These are phyloP conservation scores for Coreoperca whiteheadi DNA, from an alignment of 2,113 vertebrate species.

Conservation along the genomic window DNA sequence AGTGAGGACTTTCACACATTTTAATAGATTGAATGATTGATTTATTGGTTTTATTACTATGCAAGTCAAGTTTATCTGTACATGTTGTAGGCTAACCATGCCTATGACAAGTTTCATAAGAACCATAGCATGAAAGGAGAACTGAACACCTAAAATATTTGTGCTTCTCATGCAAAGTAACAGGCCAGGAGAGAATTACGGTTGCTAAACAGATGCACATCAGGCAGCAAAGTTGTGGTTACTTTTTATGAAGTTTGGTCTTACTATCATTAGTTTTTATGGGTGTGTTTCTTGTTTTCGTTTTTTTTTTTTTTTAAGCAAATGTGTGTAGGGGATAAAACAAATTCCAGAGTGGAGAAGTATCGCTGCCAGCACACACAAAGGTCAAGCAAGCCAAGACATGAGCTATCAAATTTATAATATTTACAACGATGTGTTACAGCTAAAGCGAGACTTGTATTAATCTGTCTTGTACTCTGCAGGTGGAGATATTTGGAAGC, in stretches of 20 bases:
- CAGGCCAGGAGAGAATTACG: too few relatives aligned
- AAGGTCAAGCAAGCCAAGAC: neutral
- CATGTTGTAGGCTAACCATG: neutral
- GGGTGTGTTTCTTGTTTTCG: too few relatives aligned
- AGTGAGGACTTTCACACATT: neutral
- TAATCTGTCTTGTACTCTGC: slow-evolving; percentile 56
- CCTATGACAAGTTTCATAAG: neutral
- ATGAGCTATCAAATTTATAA: neutral
- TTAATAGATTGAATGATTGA: neutral
- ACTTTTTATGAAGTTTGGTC: neutral
- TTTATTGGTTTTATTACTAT: neutral
- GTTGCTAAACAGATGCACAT: neutral
- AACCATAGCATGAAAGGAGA: neutral
- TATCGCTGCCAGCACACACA: neutral
- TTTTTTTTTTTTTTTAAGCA: too few relatives aligned
- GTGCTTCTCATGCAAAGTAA: too few relatives aligned
- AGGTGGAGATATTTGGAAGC: slow-evolving; percentile 99
- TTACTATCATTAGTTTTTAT: neutral
- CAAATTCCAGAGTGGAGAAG: too few relatives aligned
- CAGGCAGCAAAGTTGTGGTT: neutral
- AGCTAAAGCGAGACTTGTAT: neutral
- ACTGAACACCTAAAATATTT: neutral
- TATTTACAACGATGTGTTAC: neutral
- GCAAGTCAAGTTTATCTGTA: neutral
- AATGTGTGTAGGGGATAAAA: neutral